Evolutionary conservation across 2,888 invertebrate genomes (phyloP), one percentile per base, ranked within the genome.

Genomic region (Drosophila longiperda): DNA sequence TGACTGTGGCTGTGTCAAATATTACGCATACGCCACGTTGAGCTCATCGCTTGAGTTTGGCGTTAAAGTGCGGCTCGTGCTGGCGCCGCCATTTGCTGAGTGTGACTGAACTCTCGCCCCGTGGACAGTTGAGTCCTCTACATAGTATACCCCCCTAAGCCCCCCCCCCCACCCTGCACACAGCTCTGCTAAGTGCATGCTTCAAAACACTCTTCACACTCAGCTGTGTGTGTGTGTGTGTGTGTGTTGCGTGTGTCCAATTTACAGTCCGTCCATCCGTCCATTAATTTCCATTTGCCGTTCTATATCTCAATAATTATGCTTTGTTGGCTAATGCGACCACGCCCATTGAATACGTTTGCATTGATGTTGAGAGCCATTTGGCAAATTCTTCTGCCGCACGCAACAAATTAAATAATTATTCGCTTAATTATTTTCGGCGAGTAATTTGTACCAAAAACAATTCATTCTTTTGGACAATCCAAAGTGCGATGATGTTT

Each of bases 351-450:
- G 67, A 50, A 33, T 36, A 57, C 34, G 53, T 45, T 34, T 36
- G 55, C 45, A 53, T 40, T 54, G 36, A 36, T 36, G 63, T 48
- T 9, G 36, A 1, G 23, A n/a, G 52, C 36, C 63, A 54, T 57
- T 63, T 59, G 67, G 29, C 36, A 38, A 52, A 59, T 73, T 54
- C 53, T 15, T n/a, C 33, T 42, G 38, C 72, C 29, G 17, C 55
- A 45, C 71, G 66, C 65, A 59, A 55, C 65, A 52, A 87, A 83
- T 83, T 78, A 84, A 78, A 81, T 83, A 87, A 84, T 84, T 87
- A 87, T 64, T 57, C 75, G 78, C 82, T 69, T 80, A 80, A 83
- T 87, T 83, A 87, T 78, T 73, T 87, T 57, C 33, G 26, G 54
- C 38, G 42, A 38, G 42, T 74, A 59, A 68, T 74, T 78, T 73